Conservation (phyloP, 2,888 invertebrate genomes). For the Odontothrips loti region DNA sequence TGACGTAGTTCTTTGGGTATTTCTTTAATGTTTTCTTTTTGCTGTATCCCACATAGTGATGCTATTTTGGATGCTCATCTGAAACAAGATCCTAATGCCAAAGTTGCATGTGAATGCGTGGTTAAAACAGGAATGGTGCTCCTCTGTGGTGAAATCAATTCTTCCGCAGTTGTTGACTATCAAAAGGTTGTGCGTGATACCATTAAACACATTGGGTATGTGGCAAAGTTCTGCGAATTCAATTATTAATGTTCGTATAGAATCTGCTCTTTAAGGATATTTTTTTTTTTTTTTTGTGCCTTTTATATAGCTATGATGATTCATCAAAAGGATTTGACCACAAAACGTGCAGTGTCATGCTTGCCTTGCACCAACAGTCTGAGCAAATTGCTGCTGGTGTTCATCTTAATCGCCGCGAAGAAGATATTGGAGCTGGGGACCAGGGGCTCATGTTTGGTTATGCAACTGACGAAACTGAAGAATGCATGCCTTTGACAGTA, state of each 20-base stretch:
- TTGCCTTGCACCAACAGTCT: slow-evolving; percentile 95
- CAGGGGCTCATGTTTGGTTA: slow-evolving; percentile 34
- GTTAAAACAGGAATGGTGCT: slow-evolving; percentile 99
- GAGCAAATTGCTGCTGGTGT: slow-evolving; percentile 97
- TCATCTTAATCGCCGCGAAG: slow-evolving; percentile 71
- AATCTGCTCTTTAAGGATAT: background rate
- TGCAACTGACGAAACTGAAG: slow-evolving; percentile 31
- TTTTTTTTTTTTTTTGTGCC: background rate
- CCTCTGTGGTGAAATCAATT: slow-evolving; percentile 97
- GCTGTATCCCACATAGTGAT: slow-evolving; percentile 58
- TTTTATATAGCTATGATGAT: slow-evolving; percentile 69
- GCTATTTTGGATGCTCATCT: slow-evolving; percentile 93
- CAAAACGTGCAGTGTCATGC: slow-evolving; percentile 98
- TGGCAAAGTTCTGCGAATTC: background rate
- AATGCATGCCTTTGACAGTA: slow-evolving; percentile 31
- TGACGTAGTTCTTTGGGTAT: background rate
- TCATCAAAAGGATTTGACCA: slow-evolving; percentile 99
- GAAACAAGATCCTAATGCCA: slow-evolving; percentile 89
- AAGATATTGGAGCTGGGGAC: slow-evolving; percentile 31
- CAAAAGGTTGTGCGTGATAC: slow-evolving; percentile 96
- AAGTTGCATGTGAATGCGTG: slow-evolving; percentile 97
- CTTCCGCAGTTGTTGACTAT: slow-evolving; percentile 95
- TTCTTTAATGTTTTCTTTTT: background rate
- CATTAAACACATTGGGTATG: slow-evolving; percentile 85
- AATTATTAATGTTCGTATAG: background rate